Base-by-base conservation (phyloP, 2,797 vertebrate genomes). In the Sparidentex hasta region DNA sequence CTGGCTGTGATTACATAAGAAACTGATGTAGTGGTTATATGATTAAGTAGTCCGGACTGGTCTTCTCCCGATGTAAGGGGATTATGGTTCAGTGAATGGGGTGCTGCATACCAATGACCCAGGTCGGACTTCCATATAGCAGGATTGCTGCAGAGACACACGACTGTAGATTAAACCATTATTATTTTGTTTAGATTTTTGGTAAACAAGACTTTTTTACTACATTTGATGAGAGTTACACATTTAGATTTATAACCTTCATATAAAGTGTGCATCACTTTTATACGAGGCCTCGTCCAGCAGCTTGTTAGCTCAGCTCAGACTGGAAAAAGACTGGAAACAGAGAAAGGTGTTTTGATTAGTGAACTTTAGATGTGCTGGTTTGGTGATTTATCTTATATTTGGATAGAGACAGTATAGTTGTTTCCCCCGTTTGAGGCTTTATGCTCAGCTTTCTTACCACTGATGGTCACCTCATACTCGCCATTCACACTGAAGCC, bases 61-160 rank as follows among this genome's bases (percentile, higher is more conserved):
- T 67, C 68, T 81, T 86, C 54, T 83, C 76, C 74, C 65, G 51
- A 76, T 83, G 29, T 85, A 81, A 87, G 72, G 79, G 71, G 87
- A 91, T 90, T 90, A 87, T 69, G 61, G 76, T 54, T 73, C 50
- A 61, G 71, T 70, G 74, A 74, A 77, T 62, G 67, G 72, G 62
- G 50, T 47, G 70, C 79, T 77, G 80, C 68, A 76, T 66, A 48
- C 54, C 64, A 47, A 71, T 57, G 44, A 3, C 0, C 11, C 5
- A 56, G 74, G 65, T 33, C 56, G 71, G 58, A 55, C 23, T 38
- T 43, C 0, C 3, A 50, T 54, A 27, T 44, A 47, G 23, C 5
- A 23, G 21, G 16, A 47, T 0, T 50, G 56, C 46, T 69, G 51
- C 54, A 50, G 51, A 65, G 33, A 20, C 16, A 56, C 38, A 52